phyloP scores from a whole-genome alignment of 1,140 invertebrate genomes.

The Pectinophora gossypiella region DNA sequence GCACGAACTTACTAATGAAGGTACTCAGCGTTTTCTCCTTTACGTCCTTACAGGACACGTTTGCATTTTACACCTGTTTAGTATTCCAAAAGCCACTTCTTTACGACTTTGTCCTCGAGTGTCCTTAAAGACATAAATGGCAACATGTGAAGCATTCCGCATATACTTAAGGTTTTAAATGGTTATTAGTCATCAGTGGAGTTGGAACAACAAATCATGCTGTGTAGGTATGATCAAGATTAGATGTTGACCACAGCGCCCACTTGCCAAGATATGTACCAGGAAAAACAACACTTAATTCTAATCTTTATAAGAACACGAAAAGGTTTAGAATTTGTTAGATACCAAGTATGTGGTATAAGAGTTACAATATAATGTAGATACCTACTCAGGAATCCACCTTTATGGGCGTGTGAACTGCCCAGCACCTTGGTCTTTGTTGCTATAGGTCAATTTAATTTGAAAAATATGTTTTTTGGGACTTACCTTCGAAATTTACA shows the following conservation, averaged over 20 bases:
- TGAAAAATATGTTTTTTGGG: neutral
- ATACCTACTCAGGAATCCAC: too few relatives aligned
- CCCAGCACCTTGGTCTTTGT: neutral
- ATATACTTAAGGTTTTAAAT: neutral
- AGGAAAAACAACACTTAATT: neutral
- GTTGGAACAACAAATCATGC: neutral
- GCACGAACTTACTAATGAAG: slow-evolving; percentile 9
- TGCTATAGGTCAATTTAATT: neutral
- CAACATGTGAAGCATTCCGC: neutral
- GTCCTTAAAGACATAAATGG: neutral
- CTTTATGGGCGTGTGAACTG: neutral
- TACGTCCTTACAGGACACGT: neutral
- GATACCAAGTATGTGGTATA: neutral
- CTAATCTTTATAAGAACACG: neutral
- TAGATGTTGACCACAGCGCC: neutral
- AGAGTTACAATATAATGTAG: neutral
- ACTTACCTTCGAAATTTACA: too few relatives aligned
- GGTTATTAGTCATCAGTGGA: neutral
- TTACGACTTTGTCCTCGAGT: neutral
- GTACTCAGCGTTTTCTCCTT: neutral
- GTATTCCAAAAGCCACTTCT: neutral
- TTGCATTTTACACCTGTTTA: neutral
- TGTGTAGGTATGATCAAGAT: neutral
- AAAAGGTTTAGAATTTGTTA: neutral
- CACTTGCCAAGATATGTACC: neutral